Evolutionary conservation across 2,797 vertebrate genomes (phyloP), one percentile per base, ranked within the genome.

Genomic region (Sebastes glaucus): DNA sequence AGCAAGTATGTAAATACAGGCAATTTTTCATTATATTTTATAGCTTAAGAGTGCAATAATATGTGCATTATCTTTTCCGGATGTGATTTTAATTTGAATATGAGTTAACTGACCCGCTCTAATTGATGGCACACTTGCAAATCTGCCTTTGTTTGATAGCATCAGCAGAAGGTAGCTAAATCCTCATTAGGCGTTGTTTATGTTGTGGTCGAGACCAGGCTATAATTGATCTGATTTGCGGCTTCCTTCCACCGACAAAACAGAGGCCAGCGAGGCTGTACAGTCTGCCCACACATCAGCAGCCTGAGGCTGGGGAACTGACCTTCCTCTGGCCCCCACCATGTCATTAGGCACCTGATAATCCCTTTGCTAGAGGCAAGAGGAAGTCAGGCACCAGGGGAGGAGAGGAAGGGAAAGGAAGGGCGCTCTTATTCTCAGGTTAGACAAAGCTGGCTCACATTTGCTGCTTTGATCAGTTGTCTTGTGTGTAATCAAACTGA

Each of bases 261-360:
- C 55, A 61, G 61, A 78, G 56, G 20, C 32, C 49, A n/a, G 22
- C 10, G 20, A 25, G 42, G 65, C 72, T 59, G 23, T 55, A 59
- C 49, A 59, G 56, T 65, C 64, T 85, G 68, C 65, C 81, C 83
- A 71, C 86, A 73, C 78, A 86, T 81, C 74, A 78, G 66, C 86
- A 64, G 81, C 85, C 46, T 81, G n/a, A 10, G 79, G 81, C 78
- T 32, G 73, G n/a, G 62, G 80, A 75, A 2, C 59, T 86, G 89
- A 89, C 92, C 92, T 89, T 90, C 89, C 72, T 83, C 62, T 88
- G 82, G 75, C 85, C 83, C 78, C 56, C 11, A 65, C 73, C 35
- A 25, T 86, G 78, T 89, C 89, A 90, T 93, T 89, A 92, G 83
- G 77, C 80, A 85, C 87, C 85, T 87, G 90, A 91, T 93, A 89